Conservation (phyloP, 2,888 invertebrate species). For the Lithophane leautieri region DNA sequence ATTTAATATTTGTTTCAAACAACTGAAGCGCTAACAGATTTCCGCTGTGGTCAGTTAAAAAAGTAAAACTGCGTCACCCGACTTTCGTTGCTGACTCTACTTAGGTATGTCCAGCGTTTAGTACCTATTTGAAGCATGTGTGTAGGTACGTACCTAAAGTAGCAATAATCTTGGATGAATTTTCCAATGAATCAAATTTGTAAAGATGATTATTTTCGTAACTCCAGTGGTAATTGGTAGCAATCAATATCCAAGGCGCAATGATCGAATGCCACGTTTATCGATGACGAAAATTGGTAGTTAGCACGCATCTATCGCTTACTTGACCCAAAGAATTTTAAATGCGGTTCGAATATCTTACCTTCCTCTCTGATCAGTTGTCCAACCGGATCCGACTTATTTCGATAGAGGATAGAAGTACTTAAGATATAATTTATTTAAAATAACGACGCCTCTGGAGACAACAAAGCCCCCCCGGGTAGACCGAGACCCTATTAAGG, state of each 20-base stretch:
- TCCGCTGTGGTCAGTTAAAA: neutral
- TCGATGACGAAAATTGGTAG: slow-evolving; percentile 32
- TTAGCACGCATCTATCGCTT: neutral
- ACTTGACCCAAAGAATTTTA: neutral
- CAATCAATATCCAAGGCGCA: slow-evolving; percentile 35
- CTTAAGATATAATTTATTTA: neutral
- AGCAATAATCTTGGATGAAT: slow-evolving; percentile 19
- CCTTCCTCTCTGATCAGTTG: slow-evolving; percentile 4
- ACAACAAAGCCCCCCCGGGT: too few species aligned
- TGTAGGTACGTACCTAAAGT: neutral
- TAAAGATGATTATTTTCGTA: slow-evolving; percentile 32
- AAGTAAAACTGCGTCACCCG: neutral
- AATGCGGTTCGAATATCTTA: slow-evolving; percentile 10
- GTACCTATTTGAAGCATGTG: neutral
- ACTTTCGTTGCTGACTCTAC: slow-evolving; percentile 10
- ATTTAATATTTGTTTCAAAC: neutral
- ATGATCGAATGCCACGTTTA: slow-evolving; percentile 21
- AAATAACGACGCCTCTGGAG: neutral
- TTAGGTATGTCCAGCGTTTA: neutral
- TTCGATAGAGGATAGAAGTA: too few species aligned
- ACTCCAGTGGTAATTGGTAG: slow-evolving; percentile 28
- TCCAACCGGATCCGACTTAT: neutral
- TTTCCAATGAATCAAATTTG: slow-evolving; percentile 23
- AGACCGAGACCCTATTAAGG: neutral
- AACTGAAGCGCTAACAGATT: neutral